Percentiles rank a stretch among this genome's conserved stretches.
phyloP scores from a whole-genome alignment of 2,797 vertebrate genomes.

The Botia kubotai region DNA sequence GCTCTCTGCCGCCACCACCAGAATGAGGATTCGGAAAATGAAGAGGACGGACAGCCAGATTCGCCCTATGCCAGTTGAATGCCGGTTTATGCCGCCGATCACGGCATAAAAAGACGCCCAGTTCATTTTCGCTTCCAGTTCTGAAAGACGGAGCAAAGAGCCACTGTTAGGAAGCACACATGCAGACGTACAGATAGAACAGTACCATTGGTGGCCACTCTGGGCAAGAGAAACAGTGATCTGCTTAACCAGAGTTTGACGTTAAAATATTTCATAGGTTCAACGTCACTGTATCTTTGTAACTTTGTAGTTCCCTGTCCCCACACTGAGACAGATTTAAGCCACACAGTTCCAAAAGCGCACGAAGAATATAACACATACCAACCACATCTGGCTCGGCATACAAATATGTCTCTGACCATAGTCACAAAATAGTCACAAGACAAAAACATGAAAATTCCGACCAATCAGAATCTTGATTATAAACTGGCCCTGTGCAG shows the following conservation, averaged over 20 bases:
- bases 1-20: conserved; percentile 95
- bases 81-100: conserved; percentile 93
- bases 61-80: conserved; percentile 94
- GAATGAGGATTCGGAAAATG: conserved; percentile 96
- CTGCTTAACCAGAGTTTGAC: too few species aligned
- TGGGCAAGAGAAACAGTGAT: too few species aligned
- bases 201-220: too few species aligned
- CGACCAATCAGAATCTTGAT: neutral
- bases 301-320: too few species aligned
- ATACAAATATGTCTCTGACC: neutral
- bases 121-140: conserved; percentile 91
- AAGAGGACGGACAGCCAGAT: conserved; percentile 98
- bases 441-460: neutral
- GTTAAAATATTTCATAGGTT: too few species aligned
- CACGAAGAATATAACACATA: neutral
- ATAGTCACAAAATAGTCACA: neutral
- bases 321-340: too few species aligned
- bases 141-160: conserved; percentile 72
- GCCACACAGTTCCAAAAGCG: too few species aligned
- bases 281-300: too few species aligned
- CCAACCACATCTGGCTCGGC: neutral
- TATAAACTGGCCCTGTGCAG: too few species aligned
- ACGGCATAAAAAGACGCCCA: conserved; percentile 96
- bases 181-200: too few species aligned
- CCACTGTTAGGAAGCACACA: neutral